Percentiles rank a stretch among this genome's conserved stretches.
Evolutionary conservation across 2,797 vertebrate genomes (phyloP).

Genomic region (Rhinichthys osculus): DNA sequence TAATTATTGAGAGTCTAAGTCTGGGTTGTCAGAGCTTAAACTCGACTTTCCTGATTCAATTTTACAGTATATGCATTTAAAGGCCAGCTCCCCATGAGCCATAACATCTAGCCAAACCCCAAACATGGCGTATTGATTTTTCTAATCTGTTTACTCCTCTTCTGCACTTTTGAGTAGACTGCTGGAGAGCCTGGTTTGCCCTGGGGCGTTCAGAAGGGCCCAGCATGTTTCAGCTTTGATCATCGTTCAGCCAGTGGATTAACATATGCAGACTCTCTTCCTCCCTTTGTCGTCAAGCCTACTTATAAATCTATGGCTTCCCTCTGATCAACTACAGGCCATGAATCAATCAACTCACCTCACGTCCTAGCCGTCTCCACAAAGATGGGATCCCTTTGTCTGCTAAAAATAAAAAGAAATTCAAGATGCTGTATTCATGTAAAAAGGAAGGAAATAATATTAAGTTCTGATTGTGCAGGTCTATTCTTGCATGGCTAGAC

Average conservation of each 20-base stretch:
- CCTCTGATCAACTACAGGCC: slow-evolving; percentile 59
- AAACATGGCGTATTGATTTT: slow-evolving; percentile 78
- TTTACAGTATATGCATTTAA: slow-evolving; percentile 62
- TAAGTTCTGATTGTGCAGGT: neutral
- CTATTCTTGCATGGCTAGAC: neutral
- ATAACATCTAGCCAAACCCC: slow-evolving; percentile 60
- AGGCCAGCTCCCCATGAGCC: slow-evolving; percentile 61
- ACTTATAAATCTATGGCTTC: slow-evolving; percentile 80
- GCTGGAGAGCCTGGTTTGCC: slow-evolving; percentile 78
- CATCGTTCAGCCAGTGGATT: slow-evolving; percentile 83
- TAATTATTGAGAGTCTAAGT: slow-evolving; percentile 1
- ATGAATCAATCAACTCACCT: slow-evolving; percentile 65
- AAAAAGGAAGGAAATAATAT: slow-evolving; percentile 1
- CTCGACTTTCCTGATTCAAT: slow-evolving; percentile 35
- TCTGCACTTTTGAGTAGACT: slow-evolving; percentile 75
- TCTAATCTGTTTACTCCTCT: slow-evolving; percentile 80
- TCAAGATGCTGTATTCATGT: neutral
- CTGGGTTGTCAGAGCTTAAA: slow-evolving; percentile 17
- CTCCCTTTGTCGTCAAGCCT: slow-evolving; percentile 81
- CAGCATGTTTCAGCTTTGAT: slow-evolving; percentile 87
- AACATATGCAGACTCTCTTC: slow-evolving; percentile 84
- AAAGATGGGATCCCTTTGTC: slow-evolving; percentile 24
- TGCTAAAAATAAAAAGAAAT: slow-evolving; percentile 4
- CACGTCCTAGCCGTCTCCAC: slow-evolving; percentile 4
- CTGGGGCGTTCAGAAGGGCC: slow-evolving; percentile 87